Percentiles rank a stretch among this genome's conserved stretches.
Conservation (phyloP, 1,140 invertebrate genomes). For the Sinonovacula constricta region DNA sequence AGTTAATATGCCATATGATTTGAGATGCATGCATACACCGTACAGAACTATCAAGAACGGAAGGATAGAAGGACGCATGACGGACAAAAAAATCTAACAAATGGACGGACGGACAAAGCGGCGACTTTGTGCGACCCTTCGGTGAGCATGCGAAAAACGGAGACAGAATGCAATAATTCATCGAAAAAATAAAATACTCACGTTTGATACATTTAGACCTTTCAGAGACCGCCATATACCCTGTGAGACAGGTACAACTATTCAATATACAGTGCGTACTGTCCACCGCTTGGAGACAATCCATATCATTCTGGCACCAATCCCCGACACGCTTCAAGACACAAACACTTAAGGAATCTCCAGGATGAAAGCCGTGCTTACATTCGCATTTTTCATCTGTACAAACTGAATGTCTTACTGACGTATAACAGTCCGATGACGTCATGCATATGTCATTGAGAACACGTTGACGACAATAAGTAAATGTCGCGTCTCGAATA, state of each 20-base stretch:
- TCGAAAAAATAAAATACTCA: conserved; percentile 44
- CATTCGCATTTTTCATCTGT: conserved; percentile 16
- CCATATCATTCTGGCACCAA: conserved; percentile 34
- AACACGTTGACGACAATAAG: conserved; percentile 31
- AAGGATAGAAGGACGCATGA: no score
- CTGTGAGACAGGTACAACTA: conserved; percentile 52
- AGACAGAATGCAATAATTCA: no score
- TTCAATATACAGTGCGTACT: conserved; percentile 47
- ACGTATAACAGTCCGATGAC: conserved; percentile 11
- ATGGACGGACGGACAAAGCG: no score
- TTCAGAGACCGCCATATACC: conserved; percentile 13
- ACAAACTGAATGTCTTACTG: conserved; percentile 16
- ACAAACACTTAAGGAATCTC: neutral
- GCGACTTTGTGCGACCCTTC: no score
- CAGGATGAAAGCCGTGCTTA: neutral
- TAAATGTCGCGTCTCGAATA: conserved; percentile 10
- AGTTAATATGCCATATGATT: no score
- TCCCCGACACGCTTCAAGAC: conserved; percentile 21
- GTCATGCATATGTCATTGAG: conserved; percentile 46
- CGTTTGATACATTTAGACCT: conserved; percentile 24
- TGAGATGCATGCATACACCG: no score
- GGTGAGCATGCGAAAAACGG: no score
- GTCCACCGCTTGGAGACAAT: conserved; percentile 53
- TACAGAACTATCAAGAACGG: no score
- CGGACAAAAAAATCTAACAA: no score